Evolutionary conservation across 2,888 invertebrate species (phyloP).

Genomic region (Tholera decimalis): DNA sequence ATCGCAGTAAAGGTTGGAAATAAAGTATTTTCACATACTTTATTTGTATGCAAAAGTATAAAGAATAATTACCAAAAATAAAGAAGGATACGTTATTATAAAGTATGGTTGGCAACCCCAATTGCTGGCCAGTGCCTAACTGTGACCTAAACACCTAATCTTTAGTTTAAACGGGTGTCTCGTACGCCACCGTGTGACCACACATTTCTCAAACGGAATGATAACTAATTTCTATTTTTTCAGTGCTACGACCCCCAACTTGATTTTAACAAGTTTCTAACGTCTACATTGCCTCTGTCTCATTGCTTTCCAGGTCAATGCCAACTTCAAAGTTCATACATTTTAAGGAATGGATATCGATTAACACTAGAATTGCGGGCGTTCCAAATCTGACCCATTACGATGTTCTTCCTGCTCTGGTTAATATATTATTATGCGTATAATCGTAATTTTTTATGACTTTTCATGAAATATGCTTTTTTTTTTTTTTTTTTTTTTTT

Average conservation of each 20-base stretch:
- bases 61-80: too few relatives aligned
- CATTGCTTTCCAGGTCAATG: conserved; percentile 30
- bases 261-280: conserved; percentile 20
- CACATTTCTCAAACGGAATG: conserved; percentile 14
- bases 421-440: too few relatives aligned
- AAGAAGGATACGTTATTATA: neutral
- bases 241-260: neutral
- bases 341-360: conserved; percentile 19
- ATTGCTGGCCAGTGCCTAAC: neutral
- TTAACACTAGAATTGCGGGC: too few relatives aligned
- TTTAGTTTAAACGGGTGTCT: conserved; percentile 13
- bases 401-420: too few relatives aligned
- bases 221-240: conserved; percentile 5
- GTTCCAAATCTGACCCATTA: too few relatives aligned
- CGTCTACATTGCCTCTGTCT: conserved; percentile 5
- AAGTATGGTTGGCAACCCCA: too few relatives aligned
- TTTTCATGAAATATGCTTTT: too few relatives aligned
- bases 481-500: too few relatives aligned
- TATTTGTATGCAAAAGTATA: too few relatives aligned
- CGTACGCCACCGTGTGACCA: conserved; percentile 14
- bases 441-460: too few relatives aligned
- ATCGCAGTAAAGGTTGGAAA: too few relatives aligned
- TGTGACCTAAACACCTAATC: conserved; percentile 10
- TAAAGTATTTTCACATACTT: too few relatives aligned
- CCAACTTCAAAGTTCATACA: conserved; percentile 31